phyloP scores from a whole-genome alignment of 1,140 invertebrate species.

The Hydropsyche tenuis region DNA sequence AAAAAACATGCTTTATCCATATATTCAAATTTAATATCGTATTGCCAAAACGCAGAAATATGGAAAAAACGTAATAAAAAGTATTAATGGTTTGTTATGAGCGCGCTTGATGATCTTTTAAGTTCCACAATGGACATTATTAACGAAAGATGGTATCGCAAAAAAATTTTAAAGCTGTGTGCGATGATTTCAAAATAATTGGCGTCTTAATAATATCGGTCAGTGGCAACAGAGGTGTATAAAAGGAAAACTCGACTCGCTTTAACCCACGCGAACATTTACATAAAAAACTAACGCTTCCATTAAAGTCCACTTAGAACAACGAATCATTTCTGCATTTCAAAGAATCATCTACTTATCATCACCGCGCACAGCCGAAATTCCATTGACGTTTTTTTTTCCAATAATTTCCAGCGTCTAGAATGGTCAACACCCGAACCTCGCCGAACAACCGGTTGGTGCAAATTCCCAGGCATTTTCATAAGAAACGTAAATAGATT shows the following conservation, averaged over 20 bases:
- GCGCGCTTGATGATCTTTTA: too few species aligned
- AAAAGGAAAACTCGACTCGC: background rate
- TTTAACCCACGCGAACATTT: background rate
- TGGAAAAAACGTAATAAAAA: too few species aligned
- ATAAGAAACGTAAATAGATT: too few species aligned
- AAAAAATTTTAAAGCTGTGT: background rate
- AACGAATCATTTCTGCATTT: constrained; percentile 9
- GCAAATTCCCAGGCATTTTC: too few species aligned
- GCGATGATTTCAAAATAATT: background rate
- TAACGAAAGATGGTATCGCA: background rate
- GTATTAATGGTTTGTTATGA: too few species aligned
- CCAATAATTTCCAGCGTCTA: background rate
- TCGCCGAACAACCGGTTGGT: background rate
- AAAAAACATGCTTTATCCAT: too few species aligned
- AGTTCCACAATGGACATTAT: too few species aligned
- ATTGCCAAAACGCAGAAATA: too few species aligned
- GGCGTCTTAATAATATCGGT: background rate
- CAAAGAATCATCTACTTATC: constrained; percentile 1
- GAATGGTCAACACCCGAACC: background rate
- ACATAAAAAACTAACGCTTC: constrained; percentile 11
- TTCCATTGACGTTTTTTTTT: background rate
- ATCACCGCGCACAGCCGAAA: background rate
- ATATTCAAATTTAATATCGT: too few species aligned
- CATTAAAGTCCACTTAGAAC: constrained; percentile 18
- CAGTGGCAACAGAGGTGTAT: background rate